phyloP scores from a whole-genome alignment of 1,140 invertebrate genomes.

The Apis florea region DNA sequence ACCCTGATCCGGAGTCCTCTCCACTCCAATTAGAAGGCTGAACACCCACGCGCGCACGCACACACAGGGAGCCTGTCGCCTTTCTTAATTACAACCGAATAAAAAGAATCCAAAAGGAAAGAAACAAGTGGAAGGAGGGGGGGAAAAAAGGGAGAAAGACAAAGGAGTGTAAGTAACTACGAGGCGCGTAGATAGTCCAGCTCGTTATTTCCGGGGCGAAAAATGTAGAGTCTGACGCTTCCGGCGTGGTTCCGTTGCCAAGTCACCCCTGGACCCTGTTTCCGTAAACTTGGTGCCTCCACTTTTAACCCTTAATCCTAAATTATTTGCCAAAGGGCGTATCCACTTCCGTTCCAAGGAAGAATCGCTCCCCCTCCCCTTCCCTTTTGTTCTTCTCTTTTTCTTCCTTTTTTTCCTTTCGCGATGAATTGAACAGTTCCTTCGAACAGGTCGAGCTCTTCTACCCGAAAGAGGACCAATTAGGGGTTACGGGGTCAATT shows the following conservation, averaged over 20 bases:
- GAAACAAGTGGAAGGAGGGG: not conserved
- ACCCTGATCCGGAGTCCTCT: not conserved
- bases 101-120: not conserved
- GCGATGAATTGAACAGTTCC: slow-evolving; percentile 11
- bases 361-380: not conserved
- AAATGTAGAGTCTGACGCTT: slow-evolving; percentile 13
- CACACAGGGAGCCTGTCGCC: not conserved
- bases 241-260: slow-evolving; percentile 25
- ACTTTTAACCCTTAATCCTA: slow-evolving; percentile 25
- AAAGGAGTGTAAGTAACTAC: not conserved
- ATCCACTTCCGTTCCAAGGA: not conserved
- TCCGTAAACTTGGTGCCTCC: slow-evolving; percentile 13
- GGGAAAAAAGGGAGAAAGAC: not conserved
- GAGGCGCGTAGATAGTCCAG: not conserved
- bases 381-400: too few relatives aligned
- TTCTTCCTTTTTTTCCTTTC: too few relatives aligned
- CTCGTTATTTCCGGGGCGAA: slow-evolving; percentile 13
- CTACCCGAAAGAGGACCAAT: not conserved
- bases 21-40: slow-evolving; percentile 19
- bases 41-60: not conserved
- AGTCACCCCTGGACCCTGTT: not conserved
- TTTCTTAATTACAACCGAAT: slow-evolving; percentile 29
- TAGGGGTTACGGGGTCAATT: slow-evolving; percentile 5
- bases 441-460: not conserved
- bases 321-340: slow-evolving; percentile 32